Evolutionary conservation across 2,888 invertebrate genomes (phyloP), one percentile per base, ranked within the genome.

Genomic region (Acrobasis repandana): DNA sequence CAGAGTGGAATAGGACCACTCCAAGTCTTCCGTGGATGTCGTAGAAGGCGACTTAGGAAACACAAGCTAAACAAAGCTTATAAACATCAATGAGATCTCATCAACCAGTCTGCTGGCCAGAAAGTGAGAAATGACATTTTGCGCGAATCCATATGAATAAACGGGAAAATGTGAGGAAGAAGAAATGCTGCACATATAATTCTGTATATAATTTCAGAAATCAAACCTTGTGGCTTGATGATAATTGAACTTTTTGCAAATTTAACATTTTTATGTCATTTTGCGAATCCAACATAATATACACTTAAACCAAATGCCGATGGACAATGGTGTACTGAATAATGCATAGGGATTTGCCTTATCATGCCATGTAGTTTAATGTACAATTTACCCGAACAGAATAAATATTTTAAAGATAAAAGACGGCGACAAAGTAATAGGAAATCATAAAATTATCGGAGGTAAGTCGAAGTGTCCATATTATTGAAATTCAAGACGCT

Each of bases 321-420:
- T 38, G 54, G 38, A 54, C 54, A 54, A 54, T 54, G 38, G 54
- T 11, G 16, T 16, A 16, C 15, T 54, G 54, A 54, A 54, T 54
- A 38, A 54, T 54, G 38, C 54, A 54, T 54, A 20, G 18, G 52
- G 28, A 28, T 10, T 52, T 14, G 54, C 54, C 54, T 54, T 54
- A 54, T 54, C 38, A 54, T 54, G 54, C 18, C 54, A 20, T 18
- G 54, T 54, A 54, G 14, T 38, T 43, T 54, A 54, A 54, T 38
- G 54, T 38, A 16, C 38, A 38, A 36, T 54, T 54, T 54, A 54
- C 54, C 54, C 38, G 54, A 54, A 54, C 54, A 38, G 38, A 54
- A 54, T 54, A 54, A 54, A 54, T 50, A 50, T 50, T 54, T 54
- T 38, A 15, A 16, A 54, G 54, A 54, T 54, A 54, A 52, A 36